phyloP scores from a whole-genome alignment of 2,888 invertebrate species.

The Chouioia cunea region DNA sequence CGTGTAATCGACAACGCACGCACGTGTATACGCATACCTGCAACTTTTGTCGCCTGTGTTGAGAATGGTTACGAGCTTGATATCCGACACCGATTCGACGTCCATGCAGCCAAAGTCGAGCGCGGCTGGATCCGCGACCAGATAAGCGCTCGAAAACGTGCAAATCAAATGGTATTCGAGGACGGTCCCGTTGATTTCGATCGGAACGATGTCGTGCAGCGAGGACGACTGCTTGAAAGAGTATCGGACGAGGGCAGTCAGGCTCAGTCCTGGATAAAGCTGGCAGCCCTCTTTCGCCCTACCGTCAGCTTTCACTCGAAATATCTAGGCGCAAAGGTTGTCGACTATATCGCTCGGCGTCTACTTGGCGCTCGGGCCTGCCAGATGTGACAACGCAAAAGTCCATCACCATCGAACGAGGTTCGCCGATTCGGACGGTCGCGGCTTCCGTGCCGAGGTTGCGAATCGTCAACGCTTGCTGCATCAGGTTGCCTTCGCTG shows the following conservation, averaged over 20 bases:
- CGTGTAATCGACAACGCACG: no score
- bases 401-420: constrained; percentile 68
- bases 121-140: constrained; percentile 58
- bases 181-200: constrained; percentile 62
- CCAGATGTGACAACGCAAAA: background rate
- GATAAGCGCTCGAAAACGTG: constrained; percentile 54
- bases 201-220: constrained; percentile 58
- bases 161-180: constrained; percentile 61
- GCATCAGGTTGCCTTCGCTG: constrained; percentile 65
- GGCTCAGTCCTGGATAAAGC: constrained; percentile 66
- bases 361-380: no score
- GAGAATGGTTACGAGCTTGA: constrained; percentile 61
- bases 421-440: constrained; percentile 61
- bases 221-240: constrained; percentile 59
- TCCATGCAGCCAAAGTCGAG: constrained; percentile 69
- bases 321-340: constrained; percentile 57
- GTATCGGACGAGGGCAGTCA: constrained; percentile 61
- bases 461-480: constrained; percentile 60
- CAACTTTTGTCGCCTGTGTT: constrained; percentile 66
- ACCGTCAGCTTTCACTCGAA: constrained; percentile 59
- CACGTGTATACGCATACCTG: no score
- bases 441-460: constrained; percentile 64
- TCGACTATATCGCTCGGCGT: no score
- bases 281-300: constrained; percentile 49
- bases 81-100: constrained; percentile 63